phyloP scores from a whole-genome alignment of 2,888 invertebrate genomes.

The Pandemis cinnamomeana region DNA sequence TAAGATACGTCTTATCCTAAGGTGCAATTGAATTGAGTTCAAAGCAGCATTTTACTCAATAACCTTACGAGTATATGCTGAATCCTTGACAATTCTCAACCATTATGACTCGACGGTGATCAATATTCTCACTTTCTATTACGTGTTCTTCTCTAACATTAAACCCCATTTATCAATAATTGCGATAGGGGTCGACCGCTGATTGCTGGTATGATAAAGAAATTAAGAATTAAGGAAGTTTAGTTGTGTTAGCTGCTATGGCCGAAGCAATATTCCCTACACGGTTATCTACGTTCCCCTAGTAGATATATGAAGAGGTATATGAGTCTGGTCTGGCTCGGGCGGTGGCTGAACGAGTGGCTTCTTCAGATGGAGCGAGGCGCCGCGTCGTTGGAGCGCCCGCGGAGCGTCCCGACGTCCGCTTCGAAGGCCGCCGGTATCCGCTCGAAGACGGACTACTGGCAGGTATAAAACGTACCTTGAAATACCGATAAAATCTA shows the following conservation, averaged over 20 bases:
- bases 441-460: constrained; percentile 85
- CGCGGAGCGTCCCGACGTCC: constrained; percentile 77
- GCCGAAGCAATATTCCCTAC: not conserved
- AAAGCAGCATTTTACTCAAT: too few species aligned
- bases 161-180: too few species aligned
- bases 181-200: too few species aligned
- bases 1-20: too few species aligned
- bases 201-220: not conserved
- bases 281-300: not conserved
- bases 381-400: constrained; percentile 80
- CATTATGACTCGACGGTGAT: too few species aligned
- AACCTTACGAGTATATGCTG: too few species aligned
- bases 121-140: not conserved
- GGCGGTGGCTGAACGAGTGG: constrained; percentile 50
- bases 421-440: constrained; percentile 82
- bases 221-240: not conserved
- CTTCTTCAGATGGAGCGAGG: constrained; percentile 77
- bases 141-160: not conserved
- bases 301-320: not conserved
- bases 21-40: not conserved
- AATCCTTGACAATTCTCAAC: not conserved
- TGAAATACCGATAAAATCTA: not conserved
- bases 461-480: constrained; percentile 76
- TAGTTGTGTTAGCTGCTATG: not conserved
- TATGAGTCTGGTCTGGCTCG: constrained; percentile 33